Base-by-base conservation (phyloP, 2,888 invertebrate genomes). In the Zeuzera pyrina region DNA sequence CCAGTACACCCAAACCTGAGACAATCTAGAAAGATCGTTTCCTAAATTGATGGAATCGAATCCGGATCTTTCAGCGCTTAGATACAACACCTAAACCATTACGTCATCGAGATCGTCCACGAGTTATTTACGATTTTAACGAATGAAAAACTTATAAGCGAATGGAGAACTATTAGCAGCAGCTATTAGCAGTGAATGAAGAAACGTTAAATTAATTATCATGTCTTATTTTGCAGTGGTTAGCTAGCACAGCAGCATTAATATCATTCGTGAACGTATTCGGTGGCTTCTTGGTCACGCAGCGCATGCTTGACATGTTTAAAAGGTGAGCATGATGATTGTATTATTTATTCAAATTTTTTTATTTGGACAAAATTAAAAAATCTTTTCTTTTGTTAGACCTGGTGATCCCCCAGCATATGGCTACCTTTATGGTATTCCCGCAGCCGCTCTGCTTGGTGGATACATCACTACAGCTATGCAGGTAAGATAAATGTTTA, bases 221-320 rank as follows among this genome's bases (percentile, higher is more conserved):
- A 2, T 22, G 22, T 26, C 6, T n/a, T 22, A 25, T 12, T 25
- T 67, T 67, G 13, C 72, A 91, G 88, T 79, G 86, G 44, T 74
- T 95, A 52, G 94, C 94, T 10, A 91, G 94, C 33, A 78, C 89
- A 1, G 95, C 95, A 4, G 92, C 94, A 7, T 91, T 95, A 51
- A 89, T 95, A 44, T 95, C 95, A 2, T 91, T 94, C 61, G 90
- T 95, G 41, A 95, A 95, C 83, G 93, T 95, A 30, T 94, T 93
- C 49, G 95, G 95, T 45, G 95, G 95, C 32, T 95, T 95, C 70
- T 70, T 93, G 26, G 94, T 95, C 38, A 95, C 95, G 0, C 91
- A 94, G 74, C 85, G 95, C 41, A 95, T 95, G 95, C 83, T 95
- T 66, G 94, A 95, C 67, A 95, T 95, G 95, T 95, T 95, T 76